A percentile compares a stretch with the other conserved stretches of the same genome.
phyloP scores from a whole-genome alignment of 2,888 invertebrate species.

The Lasius platythorax region DNA sequence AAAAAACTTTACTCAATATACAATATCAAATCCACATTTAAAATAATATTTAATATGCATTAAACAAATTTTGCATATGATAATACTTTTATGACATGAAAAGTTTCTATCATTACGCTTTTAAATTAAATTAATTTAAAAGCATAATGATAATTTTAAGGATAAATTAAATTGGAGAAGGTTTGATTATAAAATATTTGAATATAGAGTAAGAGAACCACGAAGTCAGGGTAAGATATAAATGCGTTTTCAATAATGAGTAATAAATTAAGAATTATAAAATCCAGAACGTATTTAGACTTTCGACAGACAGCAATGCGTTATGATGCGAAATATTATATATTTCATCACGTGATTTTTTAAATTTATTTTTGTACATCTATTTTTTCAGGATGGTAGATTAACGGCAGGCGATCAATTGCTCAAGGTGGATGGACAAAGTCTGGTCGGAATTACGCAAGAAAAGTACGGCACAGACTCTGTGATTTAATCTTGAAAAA shows the following conservation, averaged over 20 bases:
- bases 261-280: neutral
- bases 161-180: neutral
- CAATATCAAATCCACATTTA: too few species aligned
- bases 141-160: too few species aligned
- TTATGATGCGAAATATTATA: neutral
- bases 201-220: too few species aligned
- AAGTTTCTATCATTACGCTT: neutral
- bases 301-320: too few species aligned
- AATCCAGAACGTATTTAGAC: neutral
- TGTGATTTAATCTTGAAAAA: conserved; percentile 5
- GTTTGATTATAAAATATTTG: too few species aligned
- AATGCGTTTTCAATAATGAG: neutral
- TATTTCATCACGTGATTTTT: neutral
- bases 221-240: neutral
- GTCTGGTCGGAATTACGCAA: conserved; percentile 93
- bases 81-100: neutral
- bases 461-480: conserved; percentile 87
- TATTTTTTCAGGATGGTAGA: conserved; percentile 92
- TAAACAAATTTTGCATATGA: neutral
- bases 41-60: neutral
- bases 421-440: conserved; percentile 98
- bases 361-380: conserved; percentile 15
- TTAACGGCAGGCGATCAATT: conserved; percentile 99
- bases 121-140: too few species aligned
- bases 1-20: neutral